These are phyloP conservation scores for Leuciscus waleckii DNA, from an alignment of 2,797 vertebrate genomes.

Conservation along the genomic window DNA sequence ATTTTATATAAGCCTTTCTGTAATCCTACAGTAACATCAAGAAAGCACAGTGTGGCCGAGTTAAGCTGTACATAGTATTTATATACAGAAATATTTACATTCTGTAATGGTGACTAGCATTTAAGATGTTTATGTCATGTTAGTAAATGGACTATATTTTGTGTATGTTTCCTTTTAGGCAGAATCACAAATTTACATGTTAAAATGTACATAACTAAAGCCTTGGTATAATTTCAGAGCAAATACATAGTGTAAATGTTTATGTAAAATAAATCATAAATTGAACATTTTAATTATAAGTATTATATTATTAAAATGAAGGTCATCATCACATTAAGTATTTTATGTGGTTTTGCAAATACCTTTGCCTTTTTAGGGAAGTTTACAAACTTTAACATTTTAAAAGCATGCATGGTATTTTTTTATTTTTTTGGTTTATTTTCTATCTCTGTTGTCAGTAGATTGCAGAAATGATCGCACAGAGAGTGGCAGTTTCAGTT, in stretches of 20 bases:
- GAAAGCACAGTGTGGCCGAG: background rate
- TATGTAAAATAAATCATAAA: background rate
- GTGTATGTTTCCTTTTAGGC: background rate
- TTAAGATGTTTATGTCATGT: background rate
- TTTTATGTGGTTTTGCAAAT: background rate
- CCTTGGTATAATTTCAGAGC: background rate
- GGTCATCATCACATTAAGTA: background rate
- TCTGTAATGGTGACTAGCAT: background rate
- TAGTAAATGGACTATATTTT: too few species aligned
- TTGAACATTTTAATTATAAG: background rate
- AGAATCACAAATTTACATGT: background rate
- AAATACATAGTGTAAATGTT: background rate
- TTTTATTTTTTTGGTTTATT: background rate
- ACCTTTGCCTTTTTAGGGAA: background rate
- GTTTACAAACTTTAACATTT: background rate
- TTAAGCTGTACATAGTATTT: background rate
- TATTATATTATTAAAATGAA: background rate
- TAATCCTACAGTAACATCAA: background rate
- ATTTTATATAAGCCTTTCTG: background rate
- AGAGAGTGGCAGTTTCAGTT: constrained; percentile 70
- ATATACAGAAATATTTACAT: background rate
- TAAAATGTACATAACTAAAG: background rate
- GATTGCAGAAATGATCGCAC: constrained; percentile 72
- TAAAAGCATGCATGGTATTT: background rate
- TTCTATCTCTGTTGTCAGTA: background rate